A percentile compares a stretch with the other conserved stretches of the same genome.
Evolutionary conservation across 2,113 vertebrate species (phyloP).

Genomic region (Peromyscus californicus): DNA sequence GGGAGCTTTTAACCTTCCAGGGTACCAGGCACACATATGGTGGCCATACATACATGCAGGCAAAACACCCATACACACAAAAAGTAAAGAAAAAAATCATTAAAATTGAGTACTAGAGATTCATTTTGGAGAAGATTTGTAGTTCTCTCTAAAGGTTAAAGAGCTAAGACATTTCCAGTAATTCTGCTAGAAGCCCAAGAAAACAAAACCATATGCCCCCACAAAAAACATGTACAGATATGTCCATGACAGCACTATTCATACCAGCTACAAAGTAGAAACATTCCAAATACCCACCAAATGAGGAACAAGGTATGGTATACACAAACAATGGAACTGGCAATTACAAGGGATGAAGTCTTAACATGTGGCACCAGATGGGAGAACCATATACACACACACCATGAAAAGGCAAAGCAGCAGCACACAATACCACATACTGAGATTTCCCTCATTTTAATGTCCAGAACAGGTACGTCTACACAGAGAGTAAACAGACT

Average conservation of each 20-base stretch:
- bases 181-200: background rate
- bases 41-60: background rate
- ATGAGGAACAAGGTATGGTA: background rate
- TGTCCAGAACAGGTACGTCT: conserved; percentile 42
- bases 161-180: background rate
- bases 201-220: conserved; percentile 22
- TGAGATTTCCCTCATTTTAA: background rate
- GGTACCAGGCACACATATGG: background rate
- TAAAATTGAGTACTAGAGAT: background rate
- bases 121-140: background rate
- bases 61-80: background rate
- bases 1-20: background rate
- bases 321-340: background rate
- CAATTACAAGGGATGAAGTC: conserved; percentile 12
- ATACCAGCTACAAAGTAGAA: background rate
- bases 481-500: background rate
- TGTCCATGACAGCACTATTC: background rate
- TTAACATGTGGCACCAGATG: background rate
- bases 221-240: conserved; percentile 4
- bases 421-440: background rate
- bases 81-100: background rate
- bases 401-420: background rate
- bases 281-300: background rate
- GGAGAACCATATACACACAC: background rate
- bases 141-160: conserved; percentile 43